Conservation (phyloP, 2,113 vertebrate genomes). For the Dicentrarchus labrax region DNA sequence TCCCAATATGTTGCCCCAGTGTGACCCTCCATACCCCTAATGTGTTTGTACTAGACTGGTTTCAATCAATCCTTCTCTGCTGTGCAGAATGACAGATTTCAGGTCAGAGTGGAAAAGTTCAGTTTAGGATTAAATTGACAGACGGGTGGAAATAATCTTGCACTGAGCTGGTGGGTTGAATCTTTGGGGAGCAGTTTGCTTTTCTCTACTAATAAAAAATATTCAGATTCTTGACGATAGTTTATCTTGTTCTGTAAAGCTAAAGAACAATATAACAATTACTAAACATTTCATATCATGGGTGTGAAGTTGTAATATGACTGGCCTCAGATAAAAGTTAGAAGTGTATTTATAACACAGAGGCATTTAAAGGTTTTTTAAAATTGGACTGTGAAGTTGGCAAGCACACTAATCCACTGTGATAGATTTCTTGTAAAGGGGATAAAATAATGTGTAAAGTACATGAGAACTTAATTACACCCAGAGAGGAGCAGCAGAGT, state of each 20-base stretch:
- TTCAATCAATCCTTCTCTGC: slow-evolving; percentile 38
- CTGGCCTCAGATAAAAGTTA: background rate
- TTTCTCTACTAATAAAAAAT: background rate
- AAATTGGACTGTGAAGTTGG: background rate
- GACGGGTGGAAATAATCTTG: background rate
- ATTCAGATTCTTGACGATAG: too few species aligned
- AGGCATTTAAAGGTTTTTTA: slow-evolving; percentile 7
- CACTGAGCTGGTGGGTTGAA: background rate
- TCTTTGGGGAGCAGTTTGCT: background rate
- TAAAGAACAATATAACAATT: too few species aligned
- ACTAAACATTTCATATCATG: background rate
- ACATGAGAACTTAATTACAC: slow-evolving; percentile 66
- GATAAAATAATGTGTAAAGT: slow-evolving; percentile 63
- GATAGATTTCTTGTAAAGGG: slow-evolving; percentile 75
- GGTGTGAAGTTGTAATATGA: background rate
- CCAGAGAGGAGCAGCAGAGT: slow-evolving; percentile 76
- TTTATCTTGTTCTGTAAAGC: too few species aligned
- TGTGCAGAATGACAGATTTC: slow-evolving; percentile 1
- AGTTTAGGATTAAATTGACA: background rate
- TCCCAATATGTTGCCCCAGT: background rate
- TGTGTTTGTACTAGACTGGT: slow-evolving; percentile 37
- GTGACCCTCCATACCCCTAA: slow-evolving; percentile 17
- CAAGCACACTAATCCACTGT: slow-evolving; percentile 26
- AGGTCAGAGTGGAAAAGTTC: slow-evolving; percentile 26
- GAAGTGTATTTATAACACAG: background rate